Base-by-base conservation (phyloP, 1,140 invertebrate genomes). In the Phymastichus coffea region DNA sequence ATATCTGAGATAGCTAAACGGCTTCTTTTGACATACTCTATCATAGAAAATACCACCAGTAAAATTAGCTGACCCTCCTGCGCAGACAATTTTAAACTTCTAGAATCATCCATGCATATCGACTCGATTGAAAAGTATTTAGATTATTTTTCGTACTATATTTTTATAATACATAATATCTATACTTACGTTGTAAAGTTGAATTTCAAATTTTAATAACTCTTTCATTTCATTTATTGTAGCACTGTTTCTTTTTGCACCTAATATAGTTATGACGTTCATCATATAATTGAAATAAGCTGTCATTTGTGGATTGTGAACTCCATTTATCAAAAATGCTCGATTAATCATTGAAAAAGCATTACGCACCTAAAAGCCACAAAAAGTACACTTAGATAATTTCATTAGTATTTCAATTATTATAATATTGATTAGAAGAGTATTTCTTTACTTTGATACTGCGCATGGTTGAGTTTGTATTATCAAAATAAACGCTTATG, bases 181-280 rank as follows among this genome's bases (percentile, higher is more conserved):
- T 23, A 44, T 53, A 70, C 71, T 77, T 70, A 84, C 82, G 58
- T 84, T 83, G 4, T 83, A 84, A 8, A 89, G 68, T 51, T 81
- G 67, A 1, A 81, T 80, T 68, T 88, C 85, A 65, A 89, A 88
- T 6, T 83, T 67, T 1, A 88, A 76, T 3, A 84, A 78, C 48
- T 85, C 82, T 12, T 70, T 73, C 73, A 88, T 74, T 61, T 87
- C 81, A 15, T 66, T 54, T 30, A 69, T 66, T n/a, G n/a, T n/a
- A 20, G 83, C 84, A 8, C 17, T 57, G 0, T 51, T 58, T 54
- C 63, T 71, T 57, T 85, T 70, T 38, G 83, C 79, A 26, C 87
- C 87, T 15, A 88, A 30, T 22, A 14, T 19, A 14, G 35, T 12
- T 4, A 19, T 15, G 10, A 49, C 19, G 15, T 35, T 35, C 2